Evolutionary conservation across 2,113 vertebrate genomes (phyloP), one percentile per base, ranked within the genome.

Genomic region (Accipiter cooperii): DNA sequence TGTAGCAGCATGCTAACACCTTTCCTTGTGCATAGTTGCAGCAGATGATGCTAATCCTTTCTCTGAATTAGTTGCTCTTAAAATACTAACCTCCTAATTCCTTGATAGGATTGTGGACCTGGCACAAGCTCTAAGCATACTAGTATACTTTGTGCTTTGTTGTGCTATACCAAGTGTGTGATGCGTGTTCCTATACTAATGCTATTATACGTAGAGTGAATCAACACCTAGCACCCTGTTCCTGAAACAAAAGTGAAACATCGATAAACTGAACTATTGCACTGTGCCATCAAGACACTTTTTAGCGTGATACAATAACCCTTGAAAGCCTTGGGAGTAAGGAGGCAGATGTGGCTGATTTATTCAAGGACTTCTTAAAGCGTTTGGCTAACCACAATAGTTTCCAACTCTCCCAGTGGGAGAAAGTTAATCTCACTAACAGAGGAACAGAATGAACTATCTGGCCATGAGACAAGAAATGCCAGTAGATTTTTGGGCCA

Each of bases 81-180:
- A 96, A 93, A 91, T 96, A 91, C 91, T 97, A 97, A 96, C 88
- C 44, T 88, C 68, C 61, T 97, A 96, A 97, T 96, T 94, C 74
- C 81, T 66, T 91, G 71, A 80, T 92, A 82, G 60, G 90, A 90
- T 93, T 96, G 80, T 84, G 85, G 71, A 69, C 84, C 63, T 91
- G 84, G 36, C 3, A 9, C 49, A 89, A 89, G 44, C 84, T 81
- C 68, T 77, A 29, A 79, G 40, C 57, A 33, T 80, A 17, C 55
- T 74, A 20, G n/a, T 76, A 38, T 91, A 18, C 58, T 80, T 93
- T 3, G 1, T 47, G 79, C 91, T 97, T 97, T 42, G 6, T 66
- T 0, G 16, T 79, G 88, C 52, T 87, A 57, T 80, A 47, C 49
- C 16, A 25, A 38, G 49, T 4, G 12, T 84, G 73, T 93, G 71